phyloP scores from a whole-genome alignment of 92 coral and sea anemone species.

The Virgularia gustaviana region DNA sequence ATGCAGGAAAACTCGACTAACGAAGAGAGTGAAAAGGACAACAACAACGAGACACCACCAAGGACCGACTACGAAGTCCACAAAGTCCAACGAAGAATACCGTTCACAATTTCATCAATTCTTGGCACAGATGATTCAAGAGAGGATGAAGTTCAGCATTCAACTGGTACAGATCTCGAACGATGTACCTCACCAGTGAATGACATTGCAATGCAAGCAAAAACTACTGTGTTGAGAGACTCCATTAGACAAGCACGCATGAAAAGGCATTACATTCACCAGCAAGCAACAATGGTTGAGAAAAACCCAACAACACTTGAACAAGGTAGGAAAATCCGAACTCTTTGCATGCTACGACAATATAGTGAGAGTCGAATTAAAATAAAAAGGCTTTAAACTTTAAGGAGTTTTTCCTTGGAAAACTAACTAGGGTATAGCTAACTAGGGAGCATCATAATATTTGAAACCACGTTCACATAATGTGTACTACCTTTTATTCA shows the following conservation, averaged over 20 bases:
- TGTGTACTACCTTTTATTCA: too few species aligned
- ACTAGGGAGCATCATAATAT: too few species aligned
- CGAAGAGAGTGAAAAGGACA: background rate
- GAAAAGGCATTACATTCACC: constrained; percentile 12
- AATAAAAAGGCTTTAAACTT: too few species aligned
- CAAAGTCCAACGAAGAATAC: background rate
- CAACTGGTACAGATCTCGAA: background rate
- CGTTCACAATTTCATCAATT: constrained; percentile 28
- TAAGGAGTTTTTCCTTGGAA: too few species aligned
- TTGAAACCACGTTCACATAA: too few species aligned
- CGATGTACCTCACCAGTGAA: constrained; percentile 10
- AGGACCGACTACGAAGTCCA: too few species aligned
- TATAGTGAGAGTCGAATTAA: too few species aligned
- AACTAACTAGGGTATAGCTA: too few species aligned
- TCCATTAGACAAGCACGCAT: constrained; percentile 11
- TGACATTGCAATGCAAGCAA: background rate
- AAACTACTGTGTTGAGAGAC: constrained; percentile 12
- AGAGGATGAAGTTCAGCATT: background rate
- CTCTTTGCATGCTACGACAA: too few species aligned
- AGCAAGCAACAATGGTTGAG: background rate
- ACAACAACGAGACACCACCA: background rate
- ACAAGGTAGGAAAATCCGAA: constrained; percentile 16
- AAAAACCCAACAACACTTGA: constrained; percentile 11
- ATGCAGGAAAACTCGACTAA: constrained; percentile 3
- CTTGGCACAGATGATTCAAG: constrained; percentile 10